Percentiles rank a stretch among this genome's conserved stretches.
These are phyloP conservation scores for Trichogramma evanescens DNA, from an alignment of 2,888 invertebrate species.

Conservation along the genomic window DNA sequence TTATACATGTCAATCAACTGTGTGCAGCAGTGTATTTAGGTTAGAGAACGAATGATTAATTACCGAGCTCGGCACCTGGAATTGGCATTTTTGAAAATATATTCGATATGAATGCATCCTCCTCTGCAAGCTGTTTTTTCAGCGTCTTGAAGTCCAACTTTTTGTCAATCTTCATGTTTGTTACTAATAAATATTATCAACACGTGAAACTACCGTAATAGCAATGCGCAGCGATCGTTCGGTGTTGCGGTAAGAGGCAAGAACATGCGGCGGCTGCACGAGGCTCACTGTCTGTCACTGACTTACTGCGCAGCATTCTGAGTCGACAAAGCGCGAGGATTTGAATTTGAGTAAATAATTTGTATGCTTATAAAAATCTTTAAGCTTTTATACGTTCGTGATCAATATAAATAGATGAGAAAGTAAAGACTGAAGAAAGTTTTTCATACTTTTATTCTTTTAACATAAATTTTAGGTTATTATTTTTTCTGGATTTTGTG, in stretches of 20 bases:
- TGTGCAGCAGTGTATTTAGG: not conserved
- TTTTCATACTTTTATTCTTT: no score
- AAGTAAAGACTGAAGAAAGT: no score
- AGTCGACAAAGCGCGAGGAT: no score
- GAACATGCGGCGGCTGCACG: not conserved
- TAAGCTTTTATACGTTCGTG: no score
- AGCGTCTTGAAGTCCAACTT: conserved; percentile 42
- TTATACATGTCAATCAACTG: no score
- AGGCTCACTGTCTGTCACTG: no score
- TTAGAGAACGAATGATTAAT: conserved; percentile 8
- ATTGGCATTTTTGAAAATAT: conserved; percentile 52
- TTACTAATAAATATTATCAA: not conserved
- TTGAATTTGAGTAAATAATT: no score
- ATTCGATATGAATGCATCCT: conserved; percentile 55
- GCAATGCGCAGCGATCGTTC: not conserved
- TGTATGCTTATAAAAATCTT: no score
- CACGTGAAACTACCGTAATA: conserved; percentile 9
- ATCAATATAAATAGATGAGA: no score
- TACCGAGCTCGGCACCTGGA: conserved; percentile 41
- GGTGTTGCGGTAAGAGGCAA: not conserved
- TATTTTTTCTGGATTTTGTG: no score
- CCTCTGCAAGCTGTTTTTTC: conserved; percentile 49
- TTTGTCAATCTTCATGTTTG: not conserved
- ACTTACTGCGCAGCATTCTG: no score
- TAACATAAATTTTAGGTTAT: no score